Percentiles rank a stretch among this genome's conserved stretches.
Conservation (phyloP, 2,888 invertebrate genomes). For the Ryuthela nishihirai region DNA sequence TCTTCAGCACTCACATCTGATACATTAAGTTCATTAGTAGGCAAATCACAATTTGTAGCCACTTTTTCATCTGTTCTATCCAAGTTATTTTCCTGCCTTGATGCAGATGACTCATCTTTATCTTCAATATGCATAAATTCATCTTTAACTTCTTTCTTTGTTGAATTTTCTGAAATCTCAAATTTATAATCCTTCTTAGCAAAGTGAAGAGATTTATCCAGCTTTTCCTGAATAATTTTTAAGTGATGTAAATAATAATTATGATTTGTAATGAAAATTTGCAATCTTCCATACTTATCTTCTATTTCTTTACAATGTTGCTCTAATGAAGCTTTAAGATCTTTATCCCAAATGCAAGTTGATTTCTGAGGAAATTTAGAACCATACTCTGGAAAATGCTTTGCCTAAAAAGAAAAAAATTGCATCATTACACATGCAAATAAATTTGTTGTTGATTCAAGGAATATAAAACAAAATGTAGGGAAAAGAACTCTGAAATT, state of each 20-base stretch:
- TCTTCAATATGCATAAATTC: neutral
- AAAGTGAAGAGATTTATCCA: neutral
- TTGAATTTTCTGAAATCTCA: no score
- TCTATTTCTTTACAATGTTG: conserved; percentile 24
- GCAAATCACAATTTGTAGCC: no score
- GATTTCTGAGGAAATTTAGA: conserved; percentile 15
- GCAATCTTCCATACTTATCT: conserved; percentile 10
- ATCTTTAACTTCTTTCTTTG: neutral
- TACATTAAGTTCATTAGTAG: no score
- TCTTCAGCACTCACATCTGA: no score
- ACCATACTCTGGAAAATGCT: conserved; percentile 29
- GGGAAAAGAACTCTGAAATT: no score
- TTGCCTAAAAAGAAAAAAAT: conserved; percentile 30
- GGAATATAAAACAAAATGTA: no score
- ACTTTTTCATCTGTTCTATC: no score
- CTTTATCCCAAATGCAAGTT: neutral
- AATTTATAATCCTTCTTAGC: neutral
- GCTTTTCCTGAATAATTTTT: conserved; percentile 1
- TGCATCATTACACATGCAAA: conserved; percentile 11
- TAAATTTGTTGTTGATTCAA: no score
- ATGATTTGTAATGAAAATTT: conserved; percentile 14
- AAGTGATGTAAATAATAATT: conserved; percentile 9
- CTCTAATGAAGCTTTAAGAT: conserved; percentile 8
- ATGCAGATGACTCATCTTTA: no score
- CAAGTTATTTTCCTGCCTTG: no score